Base-by-base conservation (phyloP, 2,113 vertebrate species). In the Patagioenas fasciata region DNA sequence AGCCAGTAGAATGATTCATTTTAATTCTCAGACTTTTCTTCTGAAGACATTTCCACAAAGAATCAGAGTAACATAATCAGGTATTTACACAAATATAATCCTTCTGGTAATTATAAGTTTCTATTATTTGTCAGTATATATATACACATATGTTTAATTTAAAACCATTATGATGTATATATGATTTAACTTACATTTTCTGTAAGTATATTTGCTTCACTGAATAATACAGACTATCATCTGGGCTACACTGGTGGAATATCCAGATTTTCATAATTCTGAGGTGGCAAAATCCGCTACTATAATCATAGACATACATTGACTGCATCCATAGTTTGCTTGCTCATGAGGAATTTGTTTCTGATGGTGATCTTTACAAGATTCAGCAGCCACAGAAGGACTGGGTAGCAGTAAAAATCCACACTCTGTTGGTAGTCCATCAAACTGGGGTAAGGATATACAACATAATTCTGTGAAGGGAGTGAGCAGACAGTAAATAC, bases 241-340 rank as follows among this genome's bases (percentile, higher is more conserved):
- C 38, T 85, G 20, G 31, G 16, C 48, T 54, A 50, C 1, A 1
- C 8, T n/a, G 14, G 28, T 28, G 8, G 4, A 72, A 51, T 36
- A 85, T 32, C 17, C 25, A 34, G 34, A 47, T 62, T 51, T 85
- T 66, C 15, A 64, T 28, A 2, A 66, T 66, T 75, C 38, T 1
- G 4, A 40, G 17, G 20, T n/a, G 14, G 21, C 2, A 2, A 91
- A 75, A 91, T 31, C 34, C 0, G 0, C 11, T 31, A 7, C 29
- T 26, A 2, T 29, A 15, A 10, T 71, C 51, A 34, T 16, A 18
- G 15, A 74, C 21, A 50, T 11, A 31, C 5, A 20, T 2, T 36
- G 23, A 57, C 51, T 53, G 8, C 9, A 61, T 61, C 31, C 9
- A 15, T 61, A 36, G 5, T 74, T 75, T 57, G 11, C 21, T 77